phyloP scores from a whole-genome alignment of 2,888 invertebrate genomes.

The Amitus sp. region DNA sequence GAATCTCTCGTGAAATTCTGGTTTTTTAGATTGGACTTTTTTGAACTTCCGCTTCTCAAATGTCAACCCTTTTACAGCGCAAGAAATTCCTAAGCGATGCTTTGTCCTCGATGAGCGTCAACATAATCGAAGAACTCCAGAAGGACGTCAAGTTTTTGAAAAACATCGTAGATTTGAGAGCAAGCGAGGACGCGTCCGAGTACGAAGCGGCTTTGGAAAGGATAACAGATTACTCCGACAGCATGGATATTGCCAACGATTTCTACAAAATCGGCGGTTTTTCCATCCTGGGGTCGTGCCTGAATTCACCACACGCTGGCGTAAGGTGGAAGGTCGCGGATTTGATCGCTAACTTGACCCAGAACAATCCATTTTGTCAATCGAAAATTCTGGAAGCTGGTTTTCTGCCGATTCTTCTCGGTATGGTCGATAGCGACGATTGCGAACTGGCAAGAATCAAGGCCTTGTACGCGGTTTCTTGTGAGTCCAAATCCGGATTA shows the following conservation, averaged over 20 bases:
- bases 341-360: constrained; percentile 81
- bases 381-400: constrained; percentile 74
- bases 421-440: constrained; percentile 70
- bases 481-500: too few relatives aligned
- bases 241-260: constrained; percentile 84
- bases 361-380: constrained; percentile 89
- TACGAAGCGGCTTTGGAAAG: constrained; percentile 74
- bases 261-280: constrained; percentile 88
- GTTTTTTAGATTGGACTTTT: too few relatives aligned
- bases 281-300: constrained; percentile 74
- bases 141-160: constrained; percentile 72
- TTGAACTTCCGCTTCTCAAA: too few relatives aligned
- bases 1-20: too few relatives aligned
- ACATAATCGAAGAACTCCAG: constrained; percentile 75
- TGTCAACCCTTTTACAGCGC: too few relatives aligned
- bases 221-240: constrained; percentile 76
- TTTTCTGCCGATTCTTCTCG: constrained; percentile 73
- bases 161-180: constrained; percentile 66
- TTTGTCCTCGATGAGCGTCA: constrained; percentile 75
- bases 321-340: constrained; percentile 75
- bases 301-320: constrained; percentile 71
- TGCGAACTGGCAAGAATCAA: constrained; percentile 72
- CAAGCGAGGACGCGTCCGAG: constrained; percentile 69
- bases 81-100: constrained; percentile 78
- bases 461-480: constrained; percentile 82